phyloP scores from a whole-genome alignment of 2,797 vertebrate genomes.

The Dryobates pubescens region DNA sequence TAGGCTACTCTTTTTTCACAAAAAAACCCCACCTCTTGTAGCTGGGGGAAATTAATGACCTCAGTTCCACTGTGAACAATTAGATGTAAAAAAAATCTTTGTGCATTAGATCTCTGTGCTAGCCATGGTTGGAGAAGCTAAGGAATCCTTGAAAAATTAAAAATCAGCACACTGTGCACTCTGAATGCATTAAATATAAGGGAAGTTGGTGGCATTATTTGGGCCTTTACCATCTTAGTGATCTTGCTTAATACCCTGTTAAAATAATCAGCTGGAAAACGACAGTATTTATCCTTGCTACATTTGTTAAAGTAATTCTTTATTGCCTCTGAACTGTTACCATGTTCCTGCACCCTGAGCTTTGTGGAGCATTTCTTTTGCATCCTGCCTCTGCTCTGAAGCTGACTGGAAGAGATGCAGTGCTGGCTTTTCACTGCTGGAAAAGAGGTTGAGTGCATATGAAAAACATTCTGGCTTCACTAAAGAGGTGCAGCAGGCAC shows the following conservation, averaged over 20 bases:
- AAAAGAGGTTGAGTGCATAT: background rate
- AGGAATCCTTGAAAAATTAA: background rate
- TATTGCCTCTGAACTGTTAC: background rate
- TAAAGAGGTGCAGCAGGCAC: background rate
- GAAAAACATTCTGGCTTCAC: background rate
- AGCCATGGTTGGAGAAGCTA: background rate
- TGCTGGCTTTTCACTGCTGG: background rate
- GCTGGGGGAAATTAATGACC: background rate
- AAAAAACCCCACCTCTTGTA: background rate
- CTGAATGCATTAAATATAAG: background rate
- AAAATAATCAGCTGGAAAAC: background rate
- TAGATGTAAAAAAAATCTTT: background rate
- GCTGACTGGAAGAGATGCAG: background rate
- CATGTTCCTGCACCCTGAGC: background rate
- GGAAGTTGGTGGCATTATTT: background rate
- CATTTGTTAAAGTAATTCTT: background rate
- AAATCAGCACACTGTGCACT: background rate
- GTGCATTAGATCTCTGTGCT: background rate
- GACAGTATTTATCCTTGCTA: background rate
- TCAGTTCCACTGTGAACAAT: background rate
- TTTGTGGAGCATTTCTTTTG: background rate
- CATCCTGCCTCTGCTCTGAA: background rate
- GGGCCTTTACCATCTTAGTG: background rate
- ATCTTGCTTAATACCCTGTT: background rate
- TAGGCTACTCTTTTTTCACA: background rate